Percentiles rank a stretch among this genome's conserved stretches.
Conservation (phyloP, 2,888 invertebrate species). For the Hypomecis punctinalis region DNA sequence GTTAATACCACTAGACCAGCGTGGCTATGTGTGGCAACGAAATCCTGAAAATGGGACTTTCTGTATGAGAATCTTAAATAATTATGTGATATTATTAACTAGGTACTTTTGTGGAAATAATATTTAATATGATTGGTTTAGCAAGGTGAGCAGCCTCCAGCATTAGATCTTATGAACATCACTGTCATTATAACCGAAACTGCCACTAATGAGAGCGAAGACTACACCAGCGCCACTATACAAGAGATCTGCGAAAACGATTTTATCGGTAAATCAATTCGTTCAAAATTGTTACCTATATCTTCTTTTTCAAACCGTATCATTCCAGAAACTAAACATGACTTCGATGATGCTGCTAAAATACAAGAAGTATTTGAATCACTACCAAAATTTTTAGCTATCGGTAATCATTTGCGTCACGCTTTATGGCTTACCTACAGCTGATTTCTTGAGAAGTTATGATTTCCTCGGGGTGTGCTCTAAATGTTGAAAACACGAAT, state of each 20-base stretch:
- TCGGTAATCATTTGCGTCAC: neutral
- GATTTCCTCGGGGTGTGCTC: no score
- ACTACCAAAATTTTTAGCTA: neutral
- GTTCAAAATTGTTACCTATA: no score
- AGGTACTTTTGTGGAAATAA: no score
- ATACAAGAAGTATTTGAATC: neutral
- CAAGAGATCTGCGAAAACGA: constrained; percentile 46
- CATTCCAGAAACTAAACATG: constrained; percentile 25
- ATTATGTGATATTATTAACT: no score
- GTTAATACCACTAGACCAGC: no score
- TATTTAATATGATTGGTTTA: neutral
- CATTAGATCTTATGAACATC: constrained; percentile 21
- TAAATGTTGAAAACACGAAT: no score
- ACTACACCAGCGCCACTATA: constrained; percentile 9
- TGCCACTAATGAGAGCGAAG: constrained; percentile 13
- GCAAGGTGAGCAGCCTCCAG: constrained; percentile 1
- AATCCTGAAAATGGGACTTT: no score
- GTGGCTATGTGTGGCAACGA: no score
- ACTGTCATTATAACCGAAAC: constrained; percentile 13
- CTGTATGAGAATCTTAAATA: no score
- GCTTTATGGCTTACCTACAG: no score
- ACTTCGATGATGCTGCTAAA: neutral
- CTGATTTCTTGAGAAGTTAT: no score
- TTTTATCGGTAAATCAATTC: constrained; percentile 42
- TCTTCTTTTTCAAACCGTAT: no score